Percentiles rank a stretch among this genome's conserved stretches.
Evolutionary conservation across 1,140 invertebrate genomes (phyloP).

Genomic region (Tribolium madens): DNA sequence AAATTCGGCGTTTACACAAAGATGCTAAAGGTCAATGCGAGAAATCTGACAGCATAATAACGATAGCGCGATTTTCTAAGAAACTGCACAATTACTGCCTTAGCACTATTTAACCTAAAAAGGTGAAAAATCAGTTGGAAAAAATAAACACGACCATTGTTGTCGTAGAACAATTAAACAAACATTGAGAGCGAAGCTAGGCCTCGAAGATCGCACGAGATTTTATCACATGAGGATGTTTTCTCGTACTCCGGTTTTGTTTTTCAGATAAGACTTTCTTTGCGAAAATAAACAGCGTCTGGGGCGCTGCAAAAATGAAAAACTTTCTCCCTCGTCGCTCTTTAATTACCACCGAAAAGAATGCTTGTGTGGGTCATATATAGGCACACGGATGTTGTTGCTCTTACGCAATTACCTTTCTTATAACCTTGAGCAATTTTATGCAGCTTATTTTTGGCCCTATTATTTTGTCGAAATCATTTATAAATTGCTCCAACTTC

Average conservation of each 20-base stretch:
- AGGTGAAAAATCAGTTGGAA: constrained; percentile 5
- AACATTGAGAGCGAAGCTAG: constrained; percentile 49
- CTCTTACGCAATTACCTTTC: constrained; percentile 28
- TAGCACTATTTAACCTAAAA: constrained; percentile 39
- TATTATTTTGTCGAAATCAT: constrained; percentile 27
- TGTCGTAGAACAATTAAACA: constrained; percentile 47
- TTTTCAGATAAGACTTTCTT: constrained; percentile 34
- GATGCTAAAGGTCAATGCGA: constrained; percentile 4
- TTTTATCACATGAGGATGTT: constrained; percentile 39
- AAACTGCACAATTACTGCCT: neutral
- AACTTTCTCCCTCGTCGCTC: constrained; percentile 22
- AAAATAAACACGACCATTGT: constrained; percentile 39
- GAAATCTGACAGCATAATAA: neutral
- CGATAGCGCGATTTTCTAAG: constrained; percentile 4
- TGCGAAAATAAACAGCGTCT: neutral
- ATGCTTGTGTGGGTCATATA: constrained; percentile 11
- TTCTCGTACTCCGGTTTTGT: constrained; percentile 30
- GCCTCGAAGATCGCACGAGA: constrained; percentile 28
- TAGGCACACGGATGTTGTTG: constrained; percentile 32
- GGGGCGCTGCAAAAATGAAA: constrained; percentile 10
- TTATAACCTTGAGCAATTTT: constrained; percentile 38
- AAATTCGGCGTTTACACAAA: neutral
- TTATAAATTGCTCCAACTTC: constrained; percentile 20
- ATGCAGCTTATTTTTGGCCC: constrained; percentile 11
- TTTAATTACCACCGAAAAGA: constrained; percentile 21